Conservation (phyloP, 2,113 vertebrate species). For the Addax nasomaculatus region DNA sequence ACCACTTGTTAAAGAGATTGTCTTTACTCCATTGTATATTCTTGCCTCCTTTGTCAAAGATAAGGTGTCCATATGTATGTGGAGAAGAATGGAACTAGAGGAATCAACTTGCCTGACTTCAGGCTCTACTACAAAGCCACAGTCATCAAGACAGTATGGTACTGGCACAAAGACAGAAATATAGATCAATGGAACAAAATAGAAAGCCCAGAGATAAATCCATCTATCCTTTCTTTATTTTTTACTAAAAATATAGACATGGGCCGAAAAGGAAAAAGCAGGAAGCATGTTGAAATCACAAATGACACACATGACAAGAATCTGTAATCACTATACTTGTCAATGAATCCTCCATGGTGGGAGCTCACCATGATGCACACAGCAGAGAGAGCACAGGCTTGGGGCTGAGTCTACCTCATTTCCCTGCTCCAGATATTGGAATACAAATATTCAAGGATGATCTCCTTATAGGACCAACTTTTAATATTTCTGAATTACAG, state of each 20-base stretch:
- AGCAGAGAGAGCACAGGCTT: neutral
- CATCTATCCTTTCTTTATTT: slow-evolving; percentile 1
- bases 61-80: no score
- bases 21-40: no score
- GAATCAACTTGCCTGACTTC: no score
- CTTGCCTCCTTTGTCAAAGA: no score
- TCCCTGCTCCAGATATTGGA: neutral
- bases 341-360: fast-evolving
- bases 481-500: neutral
- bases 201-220: no score
- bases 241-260: slow-evolving; percentile 19
- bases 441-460: neutral
- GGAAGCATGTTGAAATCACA: neutral
- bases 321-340: neutral
- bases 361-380: fast-evolving
- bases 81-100: no score
- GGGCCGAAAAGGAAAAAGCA: neutral
- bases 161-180: no score
- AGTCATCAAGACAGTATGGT: no score
- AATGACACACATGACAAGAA: neutral
- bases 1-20: no score
- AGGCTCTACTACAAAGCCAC: no score
- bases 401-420: no score
- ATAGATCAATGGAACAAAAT: no score
- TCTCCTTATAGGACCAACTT: neutral